Conservation (phyloP, 2,888 invertebrate species). For the Labia minor region DNA sequence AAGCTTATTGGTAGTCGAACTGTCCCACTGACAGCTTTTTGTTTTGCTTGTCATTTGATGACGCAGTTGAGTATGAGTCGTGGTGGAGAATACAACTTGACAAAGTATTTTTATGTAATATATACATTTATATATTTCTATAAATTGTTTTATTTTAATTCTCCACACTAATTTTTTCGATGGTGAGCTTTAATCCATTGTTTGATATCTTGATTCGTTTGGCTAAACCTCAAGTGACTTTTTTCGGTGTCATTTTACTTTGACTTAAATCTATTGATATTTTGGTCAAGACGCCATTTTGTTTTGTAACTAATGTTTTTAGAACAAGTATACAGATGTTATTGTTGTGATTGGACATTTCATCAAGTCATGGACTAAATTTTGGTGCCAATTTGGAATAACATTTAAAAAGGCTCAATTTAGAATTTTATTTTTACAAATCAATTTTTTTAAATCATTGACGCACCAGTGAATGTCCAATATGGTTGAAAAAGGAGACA, state of each 20-base stretch:
- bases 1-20: neutral
- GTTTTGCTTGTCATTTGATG: neutral
- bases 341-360: constrained; percentile 15
- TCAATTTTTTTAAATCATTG: no score
- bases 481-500: neutral
- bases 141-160: constrained; percentile 7
- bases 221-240: neutral
- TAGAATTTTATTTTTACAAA: neutral
- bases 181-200: neutral
- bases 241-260: constrained; percentile 17
- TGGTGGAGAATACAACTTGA: neutral
- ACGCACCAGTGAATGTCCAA: neutral
- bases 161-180: neutral
- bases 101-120: neutral
- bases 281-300: constrained; percentile 23
- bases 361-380: neutral
- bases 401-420: neutral
- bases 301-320: constrained; percentile 20
- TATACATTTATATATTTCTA: constrained; percentile 13
- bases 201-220: neutral
- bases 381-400: neutral
- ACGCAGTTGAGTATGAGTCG: neutral
- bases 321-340: constrained; percentile 23
- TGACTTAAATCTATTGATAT: constrained; percentile 23
- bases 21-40: constrained; percentile 7